These are phyloP conservation scores for Mesochorus sp. DNA, from an alignment of 2,888 invertebrate genomes.

Conservation along the genomic window DNA sequence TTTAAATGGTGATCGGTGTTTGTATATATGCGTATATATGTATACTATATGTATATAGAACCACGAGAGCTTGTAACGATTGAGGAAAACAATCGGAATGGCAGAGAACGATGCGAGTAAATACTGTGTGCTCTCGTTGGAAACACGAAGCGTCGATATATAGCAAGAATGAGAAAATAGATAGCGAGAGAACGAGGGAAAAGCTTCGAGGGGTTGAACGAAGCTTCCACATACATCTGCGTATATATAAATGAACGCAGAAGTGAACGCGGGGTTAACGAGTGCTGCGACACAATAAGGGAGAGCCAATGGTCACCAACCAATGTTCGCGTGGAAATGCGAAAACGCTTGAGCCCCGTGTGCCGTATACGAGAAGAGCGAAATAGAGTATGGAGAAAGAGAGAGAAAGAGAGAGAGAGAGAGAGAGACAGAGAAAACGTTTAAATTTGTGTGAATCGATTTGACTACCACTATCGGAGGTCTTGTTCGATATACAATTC, in stretches of 20 bases:
- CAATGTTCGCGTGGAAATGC: slow-evolving; percentile 46
- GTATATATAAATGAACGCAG: slow-evolving; percentile 6
- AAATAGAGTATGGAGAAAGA: not conserved
- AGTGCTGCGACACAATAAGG: slow-evolving; percentile 53
- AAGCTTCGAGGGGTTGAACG: slow-evolving; percentile 36
- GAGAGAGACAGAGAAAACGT: slow-evolving; percentile 60
- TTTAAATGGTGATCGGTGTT: slow-evolving; percentile 67
- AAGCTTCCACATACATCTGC: slow-evolving; percentile 1
- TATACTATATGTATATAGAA: not conserved
- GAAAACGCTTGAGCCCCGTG: slow-evolving; percentile 26
- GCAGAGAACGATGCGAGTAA: slow-evolving; percentile 7
- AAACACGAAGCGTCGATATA: slow-evolving; percentile 11
- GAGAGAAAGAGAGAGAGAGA: slow-evolving; percentile 33
- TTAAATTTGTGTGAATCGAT: slow-evolving; percentile 78
- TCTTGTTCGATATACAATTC: not conserved
- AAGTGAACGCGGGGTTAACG: slow-evolving; percentile 49
- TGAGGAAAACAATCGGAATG: slow-evolving; percentile 70
- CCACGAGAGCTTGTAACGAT: slow-evolving; percentile 68
- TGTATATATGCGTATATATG: too few species aligned
- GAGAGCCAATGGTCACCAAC: slow-evolving; percentile 38
- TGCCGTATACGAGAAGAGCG: slow-evolving; percentile 10
- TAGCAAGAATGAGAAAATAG: slow-evolving; percentile 12
- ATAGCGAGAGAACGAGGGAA: slow-evolving; percentile 6
- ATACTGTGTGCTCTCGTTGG: not conserved
- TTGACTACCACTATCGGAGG: slow-evolving; percentile 62